Percentiles rank a stretch among this genome's conserved stretches.
Conservation (phyloP, 2,797 vertebrate species). For the Molossus alvarezi region DNA sequence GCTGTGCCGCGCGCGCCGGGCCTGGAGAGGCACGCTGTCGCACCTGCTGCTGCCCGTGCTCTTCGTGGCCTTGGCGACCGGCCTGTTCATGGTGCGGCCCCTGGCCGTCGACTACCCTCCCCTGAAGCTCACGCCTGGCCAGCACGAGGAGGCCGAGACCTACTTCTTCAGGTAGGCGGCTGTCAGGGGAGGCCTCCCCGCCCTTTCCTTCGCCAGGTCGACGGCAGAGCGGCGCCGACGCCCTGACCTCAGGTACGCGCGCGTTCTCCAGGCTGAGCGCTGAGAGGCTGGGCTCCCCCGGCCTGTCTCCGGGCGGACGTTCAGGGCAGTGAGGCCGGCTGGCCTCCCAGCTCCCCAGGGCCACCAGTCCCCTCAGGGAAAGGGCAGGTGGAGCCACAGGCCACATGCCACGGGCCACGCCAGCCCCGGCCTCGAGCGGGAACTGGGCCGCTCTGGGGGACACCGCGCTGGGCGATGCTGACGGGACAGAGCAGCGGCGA, state of each 20-base stretch:
- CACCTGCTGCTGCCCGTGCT: conserved; percentile 87
- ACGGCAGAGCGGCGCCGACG: too few species aligned
- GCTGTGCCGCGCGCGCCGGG: conserved; percentile 80
- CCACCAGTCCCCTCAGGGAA: accelerated
- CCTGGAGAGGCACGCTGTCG: conserved; percentile 83
- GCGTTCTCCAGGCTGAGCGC: not conserved
- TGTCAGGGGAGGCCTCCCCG: too few species aligned
- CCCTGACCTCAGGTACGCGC: too few species aligned
- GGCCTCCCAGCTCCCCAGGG: accelerated
- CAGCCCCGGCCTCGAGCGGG: not conserved
- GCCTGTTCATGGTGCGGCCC: conserved; percentile 89
- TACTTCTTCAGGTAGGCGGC: conserved; percentile 89
- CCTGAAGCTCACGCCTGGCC: conserved; percentile 87
- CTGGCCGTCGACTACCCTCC: conserved; percentile 86
- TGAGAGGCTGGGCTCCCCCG: not conserved
- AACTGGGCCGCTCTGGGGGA: not conserved
- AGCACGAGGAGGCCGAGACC: conserved; percentile 78
- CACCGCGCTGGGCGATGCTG: too few species aligned
- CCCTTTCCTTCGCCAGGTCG: too few species aligned
- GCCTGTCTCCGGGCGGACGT: too few species aligned
- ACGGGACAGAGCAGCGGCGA: too few species aligned
- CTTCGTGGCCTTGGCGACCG: conserved; percentile 90
- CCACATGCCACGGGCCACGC: accelerated
- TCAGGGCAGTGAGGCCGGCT: not conserved
- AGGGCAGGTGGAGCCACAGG: accelerated